A percentile compares a stretch with the other conserved stretches of the same genome.
These are phyloP conservation scores for Oncorhynchus nerka DNA, from an alignment of 2,113 vertebrate genomes.

Conservation along the genomic window DNA sequence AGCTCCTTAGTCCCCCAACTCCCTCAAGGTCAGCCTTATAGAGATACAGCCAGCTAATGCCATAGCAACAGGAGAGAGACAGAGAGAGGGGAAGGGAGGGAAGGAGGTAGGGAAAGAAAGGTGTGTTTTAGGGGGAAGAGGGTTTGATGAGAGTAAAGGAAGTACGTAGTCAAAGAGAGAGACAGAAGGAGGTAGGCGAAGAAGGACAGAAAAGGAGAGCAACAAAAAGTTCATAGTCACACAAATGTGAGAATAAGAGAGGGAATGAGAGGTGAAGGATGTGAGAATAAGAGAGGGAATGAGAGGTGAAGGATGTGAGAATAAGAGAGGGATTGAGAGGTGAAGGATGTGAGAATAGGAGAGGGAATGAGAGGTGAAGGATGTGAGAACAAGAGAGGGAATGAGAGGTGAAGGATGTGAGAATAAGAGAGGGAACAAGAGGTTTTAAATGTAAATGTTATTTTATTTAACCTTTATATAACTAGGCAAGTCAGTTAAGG, in stretches of 20 bases:
- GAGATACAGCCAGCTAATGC: constrained; percentile 65
- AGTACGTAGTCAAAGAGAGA: constrained; percentile 24
- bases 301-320: too few species aligned
- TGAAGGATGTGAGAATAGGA: neutral
- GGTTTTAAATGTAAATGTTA: too few species aligned
- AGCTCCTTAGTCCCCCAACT: constrained; percentile 61
- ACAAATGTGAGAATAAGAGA: too few species aligned
- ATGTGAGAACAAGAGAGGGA: too few species aligned
- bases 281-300: too few species aligned
- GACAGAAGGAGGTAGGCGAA: constrained; percentile 23
- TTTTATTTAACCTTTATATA: too few species aligned
- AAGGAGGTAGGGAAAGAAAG: neutral
- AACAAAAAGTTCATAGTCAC: too few species aligned
- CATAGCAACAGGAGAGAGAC: constrained; percentile 64
- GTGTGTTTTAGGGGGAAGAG: neutral
- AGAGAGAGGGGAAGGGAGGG: neutral
- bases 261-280: neutral
- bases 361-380: too few species aligned
- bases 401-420: neutral
- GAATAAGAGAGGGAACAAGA: too few species aligned
- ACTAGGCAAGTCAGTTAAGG: too few species aligned
- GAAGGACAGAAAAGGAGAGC: neutral
- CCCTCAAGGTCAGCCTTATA: constrained; percentile 63
- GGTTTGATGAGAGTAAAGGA: constrained; percentile 13
- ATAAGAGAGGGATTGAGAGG: too few species aligned